These are phyloP conservation scores for rabbit (Oryctolagus cuniculus) DNA, from an alignment of 2,113 vertebrate species.

Conservation along the genomic window mOryCun1.1 NC_091445.1:54950501-54951000, in stretches of 20 bases:
- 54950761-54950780: neutral
- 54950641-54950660: slow-evolving; percentile 42
- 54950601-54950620: neutral
- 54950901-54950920: slow-evolving; percentile 27
- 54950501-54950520: slow-evolving; percentile 81
- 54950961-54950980: slow-evolving; percentile 20
- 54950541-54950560: slow-evolving; percentile 66
- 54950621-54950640: slow-evolving; percentile 16
- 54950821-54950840: slow-evolving; percentile 32
- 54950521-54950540: slow-evolving; percentile 81
- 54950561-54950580: slow-evolving; percentile 65
- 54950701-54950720: neutral
- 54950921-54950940: slow-evolving; percentile 60
- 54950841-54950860: neutral
- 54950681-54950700: slow-evolving; percentile 53
- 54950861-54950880: neutral
- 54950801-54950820: neutral
- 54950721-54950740: neutral
- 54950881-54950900: slow-evolving; percentile 52
- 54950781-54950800: neutral
- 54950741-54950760: neutral
- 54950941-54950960: slow-evolving; percentile 5
- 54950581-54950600: slow-evolving; percentile 65
- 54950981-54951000: slow-evolving; percentile 25
- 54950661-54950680: slow-evolving; percentile 61